Base-by-base conservation (phyloP, 2,888 invertebrate species). In the Cheilosia urbana region DNA sequence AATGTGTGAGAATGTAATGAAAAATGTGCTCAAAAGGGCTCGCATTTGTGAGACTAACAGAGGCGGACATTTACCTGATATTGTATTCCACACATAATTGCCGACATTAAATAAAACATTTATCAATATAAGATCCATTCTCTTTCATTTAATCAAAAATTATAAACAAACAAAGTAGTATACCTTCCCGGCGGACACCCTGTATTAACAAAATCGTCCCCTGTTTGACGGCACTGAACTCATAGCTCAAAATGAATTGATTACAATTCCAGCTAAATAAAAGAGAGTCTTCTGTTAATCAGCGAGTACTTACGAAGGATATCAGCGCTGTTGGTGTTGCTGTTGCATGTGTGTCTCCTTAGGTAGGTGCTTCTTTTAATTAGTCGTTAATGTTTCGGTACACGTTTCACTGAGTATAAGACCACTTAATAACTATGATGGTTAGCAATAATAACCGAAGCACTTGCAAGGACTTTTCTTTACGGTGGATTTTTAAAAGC, bases 261-360 rank as follows among this genome's bases (percentile, higher is more conserved):
- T 37, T 37, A 37, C 3, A 60, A 24, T 17, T 24, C 7, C 47
- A 71, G 58, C 40, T 71, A 58, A 60, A 58, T 42, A 19, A 21
- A 37, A 11, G 24, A 49, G 17, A 15, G 40, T 27, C 13, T 30
- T 34, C 34, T 51, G 42, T 62, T 27, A 71, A 68, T 73, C 55
- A 13, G 34, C 37, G 34, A 55, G 57, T 76, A 76, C 75, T 30
- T 30, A 30, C 30, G 30, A 68, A 45, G 60, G 60, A 68, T 42
- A 53, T 68, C 58, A 60, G 34, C 24, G 27, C 49, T 30, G 30
- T 30, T 30, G 30, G 0, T 30, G 30, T n/a, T 27, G 9, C 73
- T 55, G 63, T 17, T 63, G 63, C 42, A 62, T 30, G 55, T 45
- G 21, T 5, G 7, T n/a, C 53, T 27, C 27, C 30, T 4, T n/a